These are phyloP conservation scores for Triplophysa yarkandensis DNA, from an alignment of 2,797 vertebrate species.

Conservation along the genomic window DNA sequence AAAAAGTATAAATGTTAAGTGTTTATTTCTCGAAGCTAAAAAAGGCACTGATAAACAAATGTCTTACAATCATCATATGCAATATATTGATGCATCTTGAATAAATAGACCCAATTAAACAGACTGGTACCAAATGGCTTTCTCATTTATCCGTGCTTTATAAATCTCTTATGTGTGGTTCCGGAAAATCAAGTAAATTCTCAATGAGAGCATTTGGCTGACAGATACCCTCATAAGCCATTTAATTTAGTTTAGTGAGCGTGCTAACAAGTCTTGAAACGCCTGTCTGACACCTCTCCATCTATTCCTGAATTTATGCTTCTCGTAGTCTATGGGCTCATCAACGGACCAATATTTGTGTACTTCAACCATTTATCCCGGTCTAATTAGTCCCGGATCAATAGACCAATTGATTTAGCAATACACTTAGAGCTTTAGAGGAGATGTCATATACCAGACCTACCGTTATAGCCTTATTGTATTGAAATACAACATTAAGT, in stretches of 20 bases:
- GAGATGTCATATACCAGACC: constrained; percentile 71
- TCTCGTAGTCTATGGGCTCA: constrained; percentile 71
- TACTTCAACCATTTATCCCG: constrained; percentile 78
- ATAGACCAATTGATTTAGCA: constrained; percentile 82
- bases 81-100: constrained; percentile 8
- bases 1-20: neutral
- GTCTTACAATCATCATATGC: neutral
- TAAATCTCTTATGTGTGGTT: constrained; percentile 35
- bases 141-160: constrained; percentile 10
- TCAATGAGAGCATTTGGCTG: constrained; percentile 52
- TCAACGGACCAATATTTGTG: constrained; percentile 77
- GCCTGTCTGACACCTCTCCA: constrained; percentile 52
- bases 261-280: constrained; percentile 52
- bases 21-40: neutral
- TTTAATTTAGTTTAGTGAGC: constrained; percentile 59
- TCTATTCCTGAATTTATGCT: constrained; percentile 73
- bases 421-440: constrained; percentile 69
- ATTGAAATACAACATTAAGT: constrained; percentile 65
- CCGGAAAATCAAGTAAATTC: constrained; percentile 44
- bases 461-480: constrained; percentile 64
- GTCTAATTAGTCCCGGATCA: constrained; percentile 82
- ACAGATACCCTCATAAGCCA: constrained; percentile 47
- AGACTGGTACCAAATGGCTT: neutral
- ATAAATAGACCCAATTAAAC: constrained; percentile 24
- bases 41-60: no score